Percentiles rank a stretch among this genome's conserved stretches.
Evolutionary conservation across 2,888 invertebrate species (phyloP).

Genomic region (Trimorus sp.): DNA sequence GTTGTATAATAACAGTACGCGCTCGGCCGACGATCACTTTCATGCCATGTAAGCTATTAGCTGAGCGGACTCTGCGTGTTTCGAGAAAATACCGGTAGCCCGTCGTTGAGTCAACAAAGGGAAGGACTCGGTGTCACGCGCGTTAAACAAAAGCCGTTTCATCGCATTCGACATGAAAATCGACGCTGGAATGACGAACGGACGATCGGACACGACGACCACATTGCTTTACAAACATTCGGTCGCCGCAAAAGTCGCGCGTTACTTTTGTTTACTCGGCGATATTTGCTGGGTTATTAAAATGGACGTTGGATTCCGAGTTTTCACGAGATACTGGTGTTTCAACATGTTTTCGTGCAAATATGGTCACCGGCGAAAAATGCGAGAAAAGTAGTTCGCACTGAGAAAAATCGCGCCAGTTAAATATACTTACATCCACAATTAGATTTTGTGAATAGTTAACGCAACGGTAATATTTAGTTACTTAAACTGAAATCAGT

Average conservation of each 20-base stretch:
- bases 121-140: constrained; percentile 61
- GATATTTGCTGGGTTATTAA: constrained; percentile 52
- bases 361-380: no score
- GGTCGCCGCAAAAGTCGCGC: constrained; percentile 25
- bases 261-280: constrained; percentile 41
- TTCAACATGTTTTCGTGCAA: no score
- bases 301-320: constrained; percentile 40
- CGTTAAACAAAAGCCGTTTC: constrained; percentile 61
- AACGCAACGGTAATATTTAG: no score
- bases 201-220: constrained; percentile 46
- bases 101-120: constrained; percentile 59
- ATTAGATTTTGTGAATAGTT: no score
- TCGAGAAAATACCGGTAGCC: constrained; percentile 60
- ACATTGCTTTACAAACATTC: constrained; percentile 54
- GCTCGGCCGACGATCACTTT: constrained; percentile 36
- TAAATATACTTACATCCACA: no score
- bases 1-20: constrained; percentile 38
- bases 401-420: no score
- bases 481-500: no score
- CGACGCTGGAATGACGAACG: constrained; percentile 48
- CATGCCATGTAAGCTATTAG: constrained; percentile 52
- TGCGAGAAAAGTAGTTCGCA: no score
- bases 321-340: constrained; percentile 37
- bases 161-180: constrained; percentile 62
- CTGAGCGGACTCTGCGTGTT: constrained; percentile 54